Conservation (phyloP, 2,888 invertebrate species). For the Brachynemurus nebulosus region DNA sequence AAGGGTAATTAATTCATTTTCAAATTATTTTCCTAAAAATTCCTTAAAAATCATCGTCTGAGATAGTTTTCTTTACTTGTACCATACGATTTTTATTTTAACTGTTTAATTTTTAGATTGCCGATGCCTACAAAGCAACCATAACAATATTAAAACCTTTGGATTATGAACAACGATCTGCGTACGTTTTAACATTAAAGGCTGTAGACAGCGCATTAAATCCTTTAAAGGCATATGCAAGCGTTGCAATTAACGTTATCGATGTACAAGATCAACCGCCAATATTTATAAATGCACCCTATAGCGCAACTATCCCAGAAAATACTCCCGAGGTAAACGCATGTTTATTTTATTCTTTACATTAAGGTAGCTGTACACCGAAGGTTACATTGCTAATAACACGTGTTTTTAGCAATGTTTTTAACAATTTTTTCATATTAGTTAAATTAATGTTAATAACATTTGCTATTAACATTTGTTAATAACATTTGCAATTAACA, state of each 20-base stretch:
- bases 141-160: constrained; percentile 50
- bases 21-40: not conserved
- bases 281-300: constrained; percentile 65
- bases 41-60: not conserved
- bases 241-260: constrained; percentile 56
- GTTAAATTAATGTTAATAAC: no score
- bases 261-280: constrained; percentile 79
- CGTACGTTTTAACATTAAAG: constrained; percentile 52
- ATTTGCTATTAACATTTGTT: no score
- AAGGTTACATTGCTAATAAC: no score
- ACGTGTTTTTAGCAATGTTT: no score
- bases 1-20: constrained; percentile 32
- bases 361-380: no score
- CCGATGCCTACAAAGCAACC: constrained; percentile 52
- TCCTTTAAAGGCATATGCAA: constrained; percentile 51
- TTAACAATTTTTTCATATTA: no score
- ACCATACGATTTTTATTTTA: not conserved
- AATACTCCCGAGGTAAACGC: constrained; percentile 50
- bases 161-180: constrained; percentile 64
- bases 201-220: constrained; percentile 49
- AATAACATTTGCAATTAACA: no score
- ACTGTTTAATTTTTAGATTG: constrained; percentile 35
- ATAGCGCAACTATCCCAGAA: constrained; percentile 61
- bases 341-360: no score
- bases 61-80: not conserved